These are phyloP conservation scores for Lacerta bilineata DNA, from an alignment of 2,797 vertebrate species.

Conservation along the genomic window DNA sequence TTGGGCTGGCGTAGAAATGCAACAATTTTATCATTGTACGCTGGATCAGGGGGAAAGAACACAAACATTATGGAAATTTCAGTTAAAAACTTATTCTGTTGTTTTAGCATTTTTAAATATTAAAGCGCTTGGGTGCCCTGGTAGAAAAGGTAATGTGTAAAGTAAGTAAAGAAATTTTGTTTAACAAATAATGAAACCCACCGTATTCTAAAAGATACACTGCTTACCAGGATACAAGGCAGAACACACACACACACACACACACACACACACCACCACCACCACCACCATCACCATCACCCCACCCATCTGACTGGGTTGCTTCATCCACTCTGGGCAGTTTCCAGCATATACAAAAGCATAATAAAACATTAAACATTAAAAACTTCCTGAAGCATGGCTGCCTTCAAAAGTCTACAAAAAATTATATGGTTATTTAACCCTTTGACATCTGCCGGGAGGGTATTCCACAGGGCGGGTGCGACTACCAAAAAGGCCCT, in stretches of 20 bases:
- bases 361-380: too few relatives aligned
- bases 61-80: slow-evolving; percentile 3
- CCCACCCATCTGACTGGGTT: too few relatives aligned
- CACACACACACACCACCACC: too few relatives aligned
- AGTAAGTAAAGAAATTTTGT: slow-evolving; percentile 22
- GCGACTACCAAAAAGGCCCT: too few relatives aligned
- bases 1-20: slow-evolving; percentile 96
- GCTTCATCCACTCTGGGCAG: too few relatives aligned
- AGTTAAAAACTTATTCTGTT: slow-evolving; percentile 1
- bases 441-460: too few relatives aligned
- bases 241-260: not conserved
- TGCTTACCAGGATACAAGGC: not conserved
- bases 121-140: not conserved
- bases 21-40: slow-evolving; percentile 99
- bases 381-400: too few relatives aligned
- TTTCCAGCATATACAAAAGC: too few relatives aligned
- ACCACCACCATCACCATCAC: too few relatives aligned
- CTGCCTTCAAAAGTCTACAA: too few relatives aligned
- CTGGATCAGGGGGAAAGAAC: slow-evolving; percentile 75
- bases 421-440: too few relatives aligned
- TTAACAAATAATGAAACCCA: slow-evolving; percentile 23
- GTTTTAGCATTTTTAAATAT: not conserved
- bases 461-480: too few relatives aligned
- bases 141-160: not conserved
- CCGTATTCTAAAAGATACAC: slow-evolving; percentile 2